A percentile compares a stretch with the other conserved stretches of the same genome.
Conservation (phyloP, 2,888 invertebrate species). For the Troides helena region DNA sequence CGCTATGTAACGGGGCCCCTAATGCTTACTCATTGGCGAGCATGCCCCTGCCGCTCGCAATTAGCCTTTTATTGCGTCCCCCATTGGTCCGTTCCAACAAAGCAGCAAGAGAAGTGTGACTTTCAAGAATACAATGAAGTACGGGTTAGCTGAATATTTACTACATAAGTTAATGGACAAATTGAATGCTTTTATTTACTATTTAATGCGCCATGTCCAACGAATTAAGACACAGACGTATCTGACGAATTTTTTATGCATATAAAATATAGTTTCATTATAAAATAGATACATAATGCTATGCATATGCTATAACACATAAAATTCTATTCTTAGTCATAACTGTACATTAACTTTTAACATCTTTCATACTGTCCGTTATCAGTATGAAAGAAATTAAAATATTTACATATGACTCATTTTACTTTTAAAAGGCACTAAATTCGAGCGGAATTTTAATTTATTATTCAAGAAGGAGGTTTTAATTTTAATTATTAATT, state of each 20-base stretch:
- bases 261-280: not conserved
- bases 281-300: not conserved
- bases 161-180: not conserved
- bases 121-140: slow-evolving; percentile 20
- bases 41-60: slow-evolving; percentile 65
- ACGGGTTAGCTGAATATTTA: slow-evolving; percentile 2
- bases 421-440: no score
- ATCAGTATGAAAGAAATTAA: no score
- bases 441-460: not conserved
- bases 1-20: slow-evolving; percentile 58
- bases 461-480: not conserved
- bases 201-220: no score
- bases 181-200: no score
- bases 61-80: slow-evolving; percentile 67
- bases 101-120: slow-evolving; percentile 37
- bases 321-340: no score
- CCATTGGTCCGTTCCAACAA: slow-evolving; percentile 54
- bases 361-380: no score
- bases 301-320: no score
- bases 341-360: no score
- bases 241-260: no score
- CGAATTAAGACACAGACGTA: no score
- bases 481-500: not conserved
- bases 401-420: no score
- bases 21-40: slow-evolving; percentile 77